phyloP scores from a whole-genome alignment of 2,888 invertebrate species.

The Diaphora mendica region DNA sequence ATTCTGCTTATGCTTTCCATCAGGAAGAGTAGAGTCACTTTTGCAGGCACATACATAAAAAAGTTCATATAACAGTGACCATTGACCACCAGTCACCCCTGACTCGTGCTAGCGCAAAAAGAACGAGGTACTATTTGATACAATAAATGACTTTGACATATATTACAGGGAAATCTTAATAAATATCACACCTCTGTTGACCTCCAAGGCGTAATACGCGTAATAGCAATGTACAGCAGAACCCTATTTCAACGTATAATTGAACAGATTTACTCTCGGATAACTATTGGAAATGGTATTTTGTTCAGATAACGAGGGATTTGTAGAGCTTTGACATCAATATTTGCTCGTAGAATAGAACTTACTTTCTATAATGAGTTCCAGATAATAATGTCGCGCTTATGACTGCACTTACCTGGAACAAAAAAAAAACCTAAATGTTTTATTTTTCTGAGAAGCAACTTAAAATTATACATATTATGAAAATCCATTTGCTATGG shows the following conservation, averaged over 20 bases:
- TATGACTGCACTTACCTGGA: constrained; percentile 68
- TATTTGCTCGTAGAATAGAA: constrained; percentile 50
- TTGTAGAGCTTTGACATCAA: constrained; percentile 57
- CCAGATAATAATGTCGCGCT: constrained; percentile 47
- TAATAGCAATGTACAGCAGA: constrained; percentile 13
- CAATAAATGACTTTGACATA: not conserved
- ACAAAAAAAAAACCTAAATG: constrained; percentile 43
- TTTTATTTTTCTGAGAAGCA: constrained; percentile 14
- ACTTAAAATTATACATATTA: not conserved
- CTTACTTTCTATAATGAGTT: constrained; percentile 25
- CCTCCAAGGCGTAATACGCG: not conserved
- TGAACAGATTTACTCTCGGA: constrained; percentile 22
- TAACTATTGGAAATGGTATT: constrained; percentile 34
- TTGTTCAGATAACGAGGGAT: constrained; percentile 54
- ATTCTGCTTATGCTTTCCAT: no score
- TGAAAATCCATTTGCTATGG: not conserved
- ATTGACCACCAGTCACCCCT: not conserved
- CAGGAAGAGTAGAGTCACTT: no score
- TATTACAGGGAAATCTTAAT: not conserved
- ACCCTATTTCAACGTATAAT: constrained; percentile 28
- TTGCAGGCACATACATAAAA: no score
- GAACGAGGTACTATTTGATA: not conserved
- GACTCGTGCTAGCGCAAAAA: not conserved
- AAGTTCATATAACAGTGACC: not conserved
- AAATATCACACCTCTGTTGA: not conserved